A percentile compares a stretch with the other conserved stretches of the same genome.
Evolutionary conservation across 1,140 invertebrate species (phyloP).

Genomic region (Periplaneta americana): DNA sequence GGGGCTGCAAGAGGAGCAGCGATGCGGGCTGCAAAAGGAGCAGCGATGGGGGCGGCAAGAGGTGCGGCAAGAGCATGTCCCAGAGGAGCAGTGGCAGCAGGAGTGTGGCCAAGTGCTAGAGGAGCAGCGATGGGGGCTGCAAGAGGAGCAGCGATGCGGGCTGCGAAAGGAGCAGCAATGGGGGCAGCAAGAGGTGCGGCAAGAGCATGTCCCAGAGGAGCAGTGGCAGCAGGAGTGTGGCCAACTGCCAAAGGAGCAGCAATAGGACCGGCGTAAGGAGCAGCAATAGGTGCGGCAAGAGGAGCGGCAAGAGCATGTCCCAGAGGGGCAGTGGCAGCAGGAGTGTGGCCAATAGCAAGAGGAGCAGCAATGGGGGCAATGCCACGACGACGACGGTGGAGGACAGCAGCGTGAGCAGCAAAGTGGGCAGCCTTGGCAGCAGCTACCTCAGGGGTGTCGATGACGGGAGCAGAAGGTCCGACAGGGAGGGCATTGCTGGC

Average conservation of each 20-base stretch:
- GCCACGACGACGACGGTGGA: background rate
- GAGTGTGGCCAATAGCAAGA: background rate
- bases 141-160: constrained; percentile 12
- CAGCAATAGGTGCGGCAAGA: constrained; percentile 18
- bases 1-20: constrained; percentile 18
- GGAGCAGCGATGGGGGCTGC: constrained; percentile 25
- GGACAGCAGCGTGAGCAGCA: constrained; percentile 14
- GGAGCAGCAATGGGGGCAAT: background rate
- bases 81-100: constrained; percentile 4
- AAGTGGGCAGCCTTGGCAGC: constrained; percentile 27
- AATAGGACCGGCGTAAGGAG: constrained; percentile 19
- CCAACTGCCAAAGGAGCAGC: constrained; percentile 25
- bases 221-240: background rate
- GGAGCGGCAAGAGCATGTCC: background rate
- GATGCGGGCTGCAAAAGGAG: constrained; percentile 12
- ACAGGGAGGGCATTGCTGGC: constrained; percentile 41
- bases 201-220: background rate
- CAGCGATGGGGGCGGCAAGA: constrained; percentile 10
- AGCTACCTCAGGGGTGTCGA: constrained; percentile 29
- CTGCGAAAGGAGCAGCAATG: constrained; percentile 4
- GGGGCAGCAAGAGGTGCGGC: background rate
- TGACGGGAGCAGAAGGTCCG: constrained; percentile 1
- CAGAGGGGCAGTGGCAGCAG: constrained; percentile 7
- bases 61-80: background rate
- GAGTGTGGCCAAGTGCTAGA: constrained; percentile 6